These are phyloP conservation scores for Centropristis striata DNA, from an alignment of 2,113 vertebrate genomes.

Conservation along the genomic window DNA sequence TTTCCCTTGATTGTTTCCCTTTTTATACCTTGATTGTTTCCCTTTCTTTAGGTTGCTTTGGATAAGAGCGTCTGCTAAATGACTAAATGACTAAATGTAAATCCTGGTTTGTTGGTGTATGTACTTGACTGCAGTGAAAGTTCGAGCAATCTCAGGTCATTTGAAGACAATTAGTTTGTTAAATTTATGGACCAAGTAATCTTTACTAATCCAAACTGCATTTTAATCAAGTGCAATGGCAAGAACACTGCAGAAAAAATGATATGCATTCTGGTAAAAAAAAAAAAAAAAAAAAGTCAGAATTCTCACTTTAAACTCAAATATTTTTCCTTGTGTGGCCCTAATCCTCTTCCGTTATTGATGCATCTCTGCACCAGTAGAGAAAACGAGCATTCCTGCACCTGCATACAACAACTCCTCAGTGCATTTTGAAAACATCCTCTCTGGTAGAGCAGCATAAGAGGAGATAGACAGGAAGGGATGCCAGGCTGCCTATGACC, in stretches of 20 bases:
- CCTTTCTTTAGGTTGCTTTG: too few relatives aligned
- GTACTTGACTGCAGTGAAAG: neutral
- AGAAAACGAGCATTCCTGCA: conserved; percentile 27
- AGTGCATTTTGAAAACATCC: conserved; percentile 19
- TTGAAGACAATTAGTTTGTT: neutral
- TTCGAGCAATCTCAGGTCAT: neutral
- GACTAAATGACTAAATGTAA: too few relatives aligned
- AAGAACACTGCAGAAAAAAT: neutral
- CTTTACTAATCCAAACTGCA: neutral
- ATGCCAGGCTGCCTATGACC: conserved; percentile 37
- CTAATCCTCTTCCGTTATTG: too few relatives aligned
- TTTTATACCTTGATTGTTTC: too few relatives aligned
- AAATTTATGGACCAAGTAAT: neutral
- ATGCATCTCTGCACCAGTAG: conserved; percentile 37
- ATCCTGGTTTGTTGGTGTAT: neutral
- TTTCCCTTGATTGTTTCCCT: too few relatives aligned
- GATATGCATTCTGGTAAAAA: neutral
- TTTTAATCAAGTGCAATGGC: neutral
- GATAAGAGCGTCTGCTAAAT: too few relatives aligned
- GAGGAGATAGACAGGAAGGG: conserved; percentile 6
- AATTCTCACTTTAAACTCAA: too few relatives aligned
- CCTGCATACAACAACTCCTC: conserved; percentile 32
- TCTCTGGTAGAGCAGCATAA: conserved; percentile 23
- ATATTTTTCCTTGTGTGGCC: too few relatives aligned
- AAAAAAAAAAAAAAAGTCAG: too few relatives aligned